phyloP scores from a whole-genome alignment of 2,113 vertebrate genomes.

The Anarhynchus alexandrinus region DNA sequence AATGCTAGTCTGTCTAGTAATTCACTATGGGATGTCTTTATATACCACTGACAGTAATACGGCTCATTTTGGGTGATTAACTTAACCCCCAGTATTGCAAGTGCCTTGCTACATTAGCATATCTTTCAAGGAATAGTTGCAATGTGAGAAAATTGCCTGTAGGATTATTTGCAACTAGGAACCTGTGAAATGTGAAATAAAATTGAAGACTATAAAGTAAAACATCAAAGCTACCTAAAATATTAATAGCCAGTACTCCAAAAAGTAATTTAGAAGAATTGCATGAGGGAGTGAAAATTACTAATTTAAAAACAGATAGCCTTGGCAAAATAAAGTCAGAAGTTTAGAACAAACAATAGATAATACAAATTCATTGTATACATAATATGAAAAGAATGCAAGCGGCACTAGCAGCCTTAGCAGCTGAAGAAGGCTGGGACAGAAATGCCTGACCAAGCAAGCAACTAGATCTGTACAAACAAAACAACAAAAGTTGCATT shows the following conservation, averaged over 20 bases:
- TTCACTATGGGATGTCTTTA: slow-evolving; percentile 76
- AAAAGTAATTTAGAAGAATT: slow-evolving; percentile 78
- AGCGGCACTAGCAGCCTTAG: not conserved
- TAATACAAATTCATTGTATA: slow-evolving; percentile 60
- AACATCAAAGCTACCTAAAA: slow-evolving; percentile 80
- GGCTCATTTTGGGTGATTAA: slow-evolving; percentile 81
- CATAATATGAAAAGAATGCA: slow-evolving; percentile 30
- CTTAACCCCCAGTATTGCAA: slow-evolving; percentile 75
- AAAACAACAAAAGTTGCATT: not conserved
- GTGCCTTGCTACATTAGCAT: slow-evolving; percentile 73
- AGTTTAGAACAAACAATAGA: slow-evolving; percentile 69
- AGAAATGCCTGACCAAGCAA: slow-evolving; percentile 27
- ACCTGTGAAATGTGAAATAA: slow-evolving; percentile 83
- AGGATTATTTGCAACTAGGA: slow-evolving; percentile 80
- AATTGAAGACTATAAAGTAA: slow-evolving; percentile 79
- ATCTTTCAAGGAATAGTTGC: slow-evolving; percentile 79
- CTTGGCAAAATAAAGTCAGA: slow-evolving; percentile 54
- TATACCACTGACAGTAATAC: slow-evolving; percentile 74
- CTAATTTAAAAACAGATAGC: slow-evolving; percentile 74
- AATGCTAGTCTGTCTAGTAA: slow-evolving; percentile 67
- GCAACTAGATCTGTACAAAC: not conserved
- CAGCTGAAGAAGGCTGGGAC: not conserved
- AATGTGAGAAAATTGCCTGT: slow-evolving; percentile 79
- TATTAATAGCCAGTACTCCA: slow-evolving; percentile 78
- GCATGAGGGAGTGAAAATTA: slow-evolving; percentile 68